Base-by-base conservation (phyloP, 2,113 vertebrate species). In the Aramus guarauna region DNA sequence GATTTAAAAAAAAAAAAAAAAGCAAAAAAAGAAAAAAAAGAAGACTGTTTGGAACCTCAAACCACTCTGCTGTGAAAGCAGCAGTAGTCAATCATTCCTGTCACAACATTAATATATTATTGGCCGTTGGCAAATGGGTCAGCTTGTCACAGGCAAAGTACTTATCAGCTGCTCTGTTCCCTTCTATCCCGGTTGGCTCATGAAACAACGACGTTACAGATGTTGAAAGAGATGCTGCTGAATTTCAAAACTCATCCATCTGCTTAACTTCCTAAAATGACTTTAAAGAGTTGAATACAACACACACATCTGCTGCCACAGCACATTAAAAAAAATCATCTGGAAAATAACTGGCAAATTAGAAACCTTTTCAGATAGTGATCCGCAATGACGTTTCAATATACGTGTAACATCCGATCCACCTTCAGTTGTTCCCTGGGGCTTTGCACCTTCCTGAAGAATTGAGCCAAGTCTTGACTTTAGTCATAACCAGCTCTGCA, bases 241-340 rank as follows among this genome's bases (percentile, higher is more conserved):
- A 52, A 90, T 94, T 95, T 92, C 79, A 80, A 88, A 95, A 88
- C 21, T 55, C 72, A 80, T 63, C 91, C 94, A 97, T 95, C 90
- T 94, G 90, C n/a, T 90, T 73, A 69, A 69, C 85, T 92, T 82
- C 90, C 90, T 48, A 82, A 92, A 96, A 93, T 20, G 24, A 87
- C 73, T 93, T 69, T 66, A 64, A 94, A 85, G 86, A 82, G 64
- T 6, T 8, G 89, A 81, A 47, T 78, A 91, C 66, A 85, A 82
- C 66, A 91, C 94, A 93, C 88, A 96, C 92, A 97, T 92, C 88
- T 96, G 96, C 94, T 62, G 83, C 75, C 71, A 73, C 87, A 66
- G 81, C 92, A 69, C 15, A 16, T 69, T 73, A 55, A 85, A 92
- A 85, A 69, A 73, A 14, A 94, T 96, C 86, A 94, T 78, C 78